Percentiles rank a stretch among this genome's conserved stretches.
These are phyloP conservation scores for Phrynocephalus guinanensis DNA, from an alignment of 2,797 vertebrate genomes.

Conservation along the genomic window DNA sequence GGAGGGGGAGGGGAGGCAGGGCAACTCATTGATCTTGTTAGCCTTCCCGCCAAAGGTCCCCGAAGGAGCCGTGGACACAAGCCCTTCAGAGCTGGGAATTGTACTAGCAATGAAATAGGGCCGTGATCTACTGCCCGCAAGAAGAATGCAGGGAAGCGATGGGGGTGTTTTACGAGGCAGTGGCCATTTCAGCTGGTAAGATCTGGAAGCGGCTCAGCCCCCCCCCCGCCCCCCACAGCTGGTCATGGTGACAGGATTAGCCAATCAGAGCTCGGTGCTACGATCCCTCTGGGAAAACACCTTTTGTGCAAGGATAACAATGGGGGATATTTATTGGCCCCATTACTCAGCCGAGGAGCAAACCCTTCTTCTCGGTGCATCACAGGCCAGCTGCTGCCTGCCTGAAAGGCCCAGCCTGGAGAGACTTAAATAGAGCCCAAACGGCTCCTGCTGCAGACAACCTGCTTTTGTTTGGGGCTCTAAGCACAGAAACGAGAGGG, in stretches of 20 bases:
- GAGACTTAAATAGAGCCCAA: background rate
- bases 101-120: background rate
- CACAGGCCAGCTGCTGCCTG: background rate
- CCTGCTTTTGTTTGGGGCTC: background rate
- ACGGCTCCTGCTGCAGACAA: too few relatives aligned
- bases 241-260: background rate
- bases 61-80: background rate
- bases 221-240: background rate
- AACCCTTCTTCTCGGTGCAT: background rate
- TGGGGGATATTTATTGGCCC: slow-evolving; percentile 25
- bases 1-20: background rate
- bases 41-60: background rate
- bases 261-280: slow-evolving; percentile 10
- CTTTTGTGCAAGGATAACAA: slow-evolving; percentile 37
- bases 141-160: background rate
- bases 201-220: slow-evolving; percentile 1
- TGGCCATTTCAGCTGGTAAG: background rate
- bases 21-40: background rate
- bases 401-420: background rate
- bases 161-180: background rate
- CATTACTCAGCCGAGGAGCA: background rate
- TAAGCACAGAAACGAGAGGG: background rate
- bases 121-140: too few relatives aligned
- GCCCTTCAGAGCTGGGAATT: background rate
- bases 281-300: slow-evolving; percentile 5